Evolutionary conservation across 2,888 invertebrate genomes (phyloP), one percentile per base, ranked within the genome.

Genomic region (Phorcus lineatus): DNA sequence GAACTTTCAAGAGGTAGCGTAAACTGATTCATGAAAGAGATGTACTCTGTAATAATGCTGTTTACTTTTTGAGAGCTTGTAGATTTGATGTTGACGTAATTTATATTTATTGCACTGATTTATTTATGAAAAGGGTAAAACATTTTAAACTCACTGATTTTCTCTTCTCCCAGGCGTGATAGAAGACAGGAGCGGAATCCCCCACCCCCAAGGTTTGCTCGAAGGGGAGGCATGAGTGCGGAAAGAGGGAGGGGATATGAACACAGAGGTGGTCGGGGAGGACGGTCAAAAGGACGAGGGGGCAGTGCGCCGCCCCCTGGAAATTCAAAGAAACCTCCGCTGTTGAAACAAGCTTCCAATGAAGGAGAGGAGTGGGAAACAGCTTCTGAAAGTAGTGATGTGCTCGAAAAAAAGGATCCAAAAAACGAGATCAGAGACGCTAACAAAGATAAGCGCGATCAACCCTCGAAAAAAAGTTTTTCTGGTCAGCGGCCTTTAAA

Each of bases 301-400:
- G 84, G 84, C 40, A 88, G 85, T 81, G 82, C 84, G 19, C 85
- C 88, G n/a, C 81, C 87, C n/a, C 80, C 85, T 22, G 74, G 79
- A 17, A 82, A 82, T 75, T 77, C 75, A 70, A 91, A 90, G 81
- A 88, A 88, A 70, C 91, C 91, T 55, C 88, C 86, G n/a, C 87
- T 92, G 17, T 90, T 88, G 4, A 92, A 92, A 83, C 92, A 93
- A 82, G 91, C 91, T 81, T 92, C 92, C 17, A 90, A 94, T 90
- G 92, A 94, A 79, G 86, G 86, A 19, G 91, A 92, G 79, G 94
- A 96, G 89, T 96, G 96, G 96, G 97, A 96, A 92, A 96, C 96
- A 1, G 94, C 94, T 22, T 96, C 96, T 9, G 97, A 97, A 93
- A 96, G 96, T 94, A 96, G 96, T 92, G 96, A 94, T 87, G 89